Base-by-base conservation (phyloP, 2,888 invertebrate genomes). In the Actias luna region DNA sequence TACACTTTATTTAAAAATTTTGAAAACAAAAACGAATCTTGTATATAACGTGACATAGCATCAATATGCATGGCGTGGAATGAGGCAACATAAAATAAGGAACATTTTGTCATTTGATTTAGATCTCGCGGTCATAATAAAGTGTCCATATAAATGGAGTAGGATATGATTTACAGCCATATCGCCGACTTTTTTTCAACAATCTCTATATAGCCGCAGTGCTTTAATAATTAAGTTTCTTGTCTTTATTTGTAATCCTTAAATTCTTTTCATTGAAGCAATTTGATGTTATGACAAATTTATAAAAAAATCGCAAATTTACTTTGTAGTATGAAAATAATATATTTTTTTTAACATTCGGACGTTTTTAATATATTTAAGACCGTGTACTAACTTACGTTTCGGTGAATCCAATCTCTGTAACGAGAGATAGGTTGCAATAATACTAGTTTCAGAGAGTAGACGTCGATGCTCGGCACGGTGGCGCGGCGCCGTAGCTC, bases 71-170 rank as follows among this genome's bases (percentile, higher is more conserved):
- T 84, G 74, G 80, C 82, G 78, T 79, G 82, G 77, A 77, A 83
- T 85, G 82, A 85, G 87, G 85, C 86, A 88, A 87, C 84, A 87
- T 89, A 87, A 90, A 90, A 90, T 89, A 89, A 88, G 85, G 87
- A 87, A 84, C 88, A 84, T 91, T 92, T 91, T 91, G 90, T 92
- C 89, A 92, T 91, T 90, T 91, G 92, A 92, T 92, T 92, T 90
- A 91, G 88, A 89, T 88, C 85, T 84, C 86, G 84, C 82, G 87
- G 82, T 85, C 84, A 89, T 88, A 90, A 89, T 90, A 91, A 92
- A 90, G 88, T 90, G 89, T 90, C 91, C 87, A 88, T 89, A 88
- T 90, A 90, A 90, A 90, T 88, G 88, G 89, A 87, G 84, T 80
- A 80, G 83, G 88, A 88, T 87, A 84, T 90, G 91, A 91, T 91